phyloP scores from a whole-genome alignment of 2,797 vertebrate species.

The Pampus argenteus region DNA sequence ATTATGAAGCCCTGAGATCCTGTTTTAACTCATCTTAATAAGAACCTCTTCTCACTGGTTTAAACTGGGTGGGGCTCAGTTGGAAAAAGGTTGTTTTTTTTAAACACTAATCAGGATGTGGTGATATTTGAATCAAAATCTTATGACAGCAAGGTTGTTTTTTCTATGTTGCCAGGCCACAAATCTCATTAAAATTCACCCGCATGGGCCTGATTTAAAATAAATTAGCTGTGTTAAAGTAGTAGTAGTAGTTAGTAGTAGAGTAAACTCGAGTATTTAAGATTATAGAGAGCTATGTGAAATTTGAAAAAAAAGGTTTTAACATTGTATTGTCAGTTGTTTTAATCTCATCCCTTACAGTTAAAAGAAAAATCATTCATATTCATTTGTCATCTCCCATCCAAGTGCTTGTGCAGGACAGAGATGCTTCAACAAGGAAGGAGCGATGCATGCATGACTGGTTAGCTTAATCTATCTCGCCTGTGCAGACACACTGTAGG shows the following conservation, averaged over 20 bases:
- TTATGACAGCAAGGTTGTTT: not conserved
- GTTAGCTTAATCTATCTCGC: slow-evolving; percentile 38
- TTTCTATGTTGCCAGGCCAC: not conserved
- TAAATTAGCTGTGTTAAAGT: no score
- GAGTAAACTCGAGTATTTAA: no score
- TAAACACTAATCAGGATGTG: no score
- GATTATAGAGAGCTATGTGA: not conserved
- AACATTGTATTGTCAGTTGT: slow-evolving; percentile 10
- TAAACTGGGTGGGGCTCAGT: not conserved
- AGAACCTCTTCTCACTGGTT: not conserved
- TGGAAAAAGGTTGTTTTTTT: not conserved
- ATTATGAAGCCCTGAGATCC: not conserved
- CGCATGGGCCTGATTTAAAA: not conserved
- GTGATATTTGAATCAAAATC: not conserved
- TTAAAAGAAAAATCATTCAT: slow-evolving; percentile 22
- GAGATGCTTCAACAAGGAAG: slow-evolving; percentile 47
- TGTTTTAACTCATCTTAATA: not conserved
- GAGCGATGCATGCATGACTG: slow-evolving; percentile 41
- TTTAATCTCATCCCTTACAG: slow-evolving; percentile 19
- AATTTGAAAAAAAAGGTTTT: not conserved
- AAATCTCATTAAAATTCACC: not conserved
- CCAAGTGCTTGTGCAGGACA: slow-evolving; percentile 21
- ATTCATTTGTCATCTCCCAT: slow-evolving; percentile 40
- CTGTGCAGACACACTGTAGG: slow-evolving; percentile 32
- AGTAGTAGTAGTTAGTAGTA: no score